phyloP scores from a whole-genome alignment of 2,888 invertebrate species.

The Machimus rusticus region DNA sequence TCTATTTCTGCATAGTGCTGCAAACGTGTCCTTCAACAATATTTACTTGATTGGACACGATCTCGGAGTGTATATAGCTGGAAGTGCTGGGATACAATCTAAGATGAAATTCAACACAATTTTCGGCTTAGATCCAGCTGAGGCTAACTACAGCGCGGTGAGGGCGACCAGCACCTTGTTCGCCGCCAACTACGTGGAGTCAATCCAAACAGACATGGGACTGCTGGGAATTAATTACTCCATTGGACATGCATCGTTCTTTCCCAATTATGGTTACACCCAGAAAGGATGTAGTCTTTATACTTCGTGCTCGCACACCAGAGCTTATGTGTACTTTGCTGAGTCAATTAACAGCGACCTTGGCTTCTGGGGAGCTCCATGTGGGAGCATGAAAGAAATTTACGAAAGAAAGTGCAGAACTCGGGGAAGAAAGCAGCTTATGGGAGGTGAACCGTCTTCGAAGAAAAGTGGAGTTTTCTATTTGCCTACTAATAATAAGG shows the following conservation, averaged over 20 bases:
- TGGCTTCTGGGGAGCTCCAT: slow-evolving; percentile 33
- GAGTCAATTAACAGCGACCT: slow-evolving; percentile 52
- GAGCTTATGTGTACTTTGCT: slow-evolving; percentile 44
- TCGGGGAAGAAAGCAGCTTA: not conserved
- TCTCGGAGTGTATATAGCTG: slow-evolving; percentile 24
- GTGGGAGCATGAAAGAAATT: not conserved
- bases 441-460: slow-evolving; percentile 43
- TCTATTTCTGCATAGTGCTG: not conserved
- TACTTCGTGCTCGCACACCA: slow-evolving; percentile 43
- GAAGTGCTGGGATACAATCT: not conserved
- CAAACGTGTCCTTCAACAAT: not conserved
- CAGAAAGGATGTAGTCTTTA: slow-evolving; percentile 52
- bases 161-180: slow-evolving; percentile 36
- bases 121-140: slow-evolving; percentile 36
- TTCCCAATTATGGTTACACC: slow-evolving; percentile 52
- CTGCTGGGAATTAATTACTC: slow-evolving; percentile 48
- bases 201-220: slow-evolving; percentile 52
- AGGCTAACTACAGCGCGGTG: not conserved
- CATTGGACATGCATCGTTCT: slow-evolving; percentile 52
- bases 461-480: slow-evolving; percentile 4
- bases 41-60: slow-evolving; percentile 29
- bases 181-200: slow-evolving; percentile 51
- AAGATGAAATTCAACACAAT: not conserved
- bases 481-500: not conserved
- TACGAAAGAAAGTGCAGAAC: not conserved